Evolutionary conservation across 2,113 vertebrate genomes (phyloP).

Genomic region (Tylochromis polylepis): DNA sequence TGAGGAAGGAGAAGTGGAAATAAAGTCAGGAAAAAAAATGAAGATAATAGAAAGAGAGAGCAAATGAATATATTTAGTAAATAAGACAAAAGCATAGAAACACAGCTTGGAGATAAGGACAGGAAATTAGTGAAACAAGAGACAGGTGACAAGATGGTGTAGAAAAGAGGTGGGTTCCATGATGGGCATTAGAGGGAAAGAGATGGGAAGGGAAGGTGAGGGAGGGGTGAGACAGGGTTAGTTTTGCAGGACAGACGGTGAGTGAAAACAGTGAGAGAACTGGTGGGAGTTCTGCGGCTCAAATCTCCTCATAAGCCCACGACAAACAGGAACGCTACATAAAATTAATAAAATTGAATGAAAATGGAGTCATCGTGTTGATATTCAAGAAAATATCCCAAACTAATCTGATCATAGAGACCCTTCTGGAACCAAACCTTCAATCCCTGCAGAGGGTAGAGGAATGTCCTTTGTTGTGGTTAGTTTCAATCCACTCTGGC

Average conservation of each 20-base stretch:
- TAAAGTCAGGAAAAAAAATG: not conserved
- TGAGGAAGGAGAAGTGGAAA: not conserved
- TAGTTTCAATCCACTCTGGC: not conserved
- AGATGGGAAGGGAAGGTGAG: not conserved
- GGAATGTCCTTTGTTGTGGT: not conserved
- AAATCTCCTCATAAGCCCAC: not conserved
- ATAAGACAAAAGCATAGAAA: not conserved
- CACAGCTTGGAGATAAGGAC: not conserved
- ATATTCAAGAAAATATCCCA: not conserved
- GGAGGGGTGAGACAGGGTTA: constrained; percentile 12
- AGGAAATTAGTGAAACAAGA: not conserved
- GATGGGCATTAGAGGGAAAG: not conserved
- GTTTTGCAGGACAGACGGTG: constrained; percentile 3
- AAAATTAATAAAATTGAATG: not conserved
- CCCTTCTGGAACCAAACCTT: not conserved
- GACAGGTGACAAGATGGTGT: not conserved
- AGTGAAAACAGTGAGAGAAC: constrained; percentile 14
- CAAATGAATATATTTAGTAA: not conserved
- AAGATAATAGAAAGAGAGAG: not conserved
- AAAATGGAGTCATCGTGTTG: not conserved
- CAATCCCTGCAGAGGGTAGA: not conserved
- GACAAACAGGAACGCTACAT: not conserved
- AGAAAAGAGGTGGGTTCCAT: not conserved
- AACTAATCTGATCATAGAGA: not conserved
- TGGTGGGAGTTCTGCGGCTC: not conserved